phyloP scores from a whole-genome alignment of 2,113 vertebrate genomes.

The Ceyx margarethae region DNA sequence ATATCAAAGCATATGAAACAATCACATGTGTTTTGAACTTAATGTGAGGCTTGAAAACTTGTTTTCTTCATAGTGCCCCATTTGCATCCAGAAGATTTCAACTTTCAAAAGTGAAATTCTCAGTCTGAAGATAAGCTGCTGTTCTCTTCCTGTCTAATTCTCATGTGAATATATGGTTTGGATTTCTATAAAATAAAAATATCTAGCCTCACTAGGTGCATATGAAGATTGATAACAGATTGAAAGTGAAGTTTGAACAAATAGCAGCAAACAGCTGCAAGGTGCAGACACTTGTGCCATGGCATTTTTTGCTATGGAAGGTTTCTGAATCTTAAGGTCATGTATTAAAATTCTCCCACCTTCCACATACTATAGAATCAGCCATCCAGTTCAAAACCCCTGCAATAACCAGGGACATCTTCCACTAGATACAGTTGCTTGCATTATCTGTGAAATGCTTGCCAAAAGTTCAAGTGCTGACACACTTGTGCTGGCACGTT shows the following conservation, averaged over 20 bases:
- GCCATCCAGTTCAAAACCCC: neutral
- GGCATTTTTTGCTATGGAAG: neutral
- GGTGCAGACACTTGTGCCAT: neutral
- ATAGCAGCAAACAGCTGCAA: neutral
- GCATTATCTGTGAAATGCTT: neutral
- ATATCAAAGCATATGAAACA: neutral
- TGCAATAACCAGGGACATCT: neutral
- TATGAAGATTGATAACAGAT: neutral
- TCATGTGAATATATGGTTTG: constrained; percentile 16
- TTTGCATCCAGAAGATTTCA: constrained; percentile 24
- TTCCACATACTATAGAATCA: neutral
- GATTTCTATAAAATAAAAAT: neutral
- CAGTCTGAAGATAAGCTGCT: neutral
- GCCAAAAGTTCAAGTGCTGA: constrained; percentile 33
- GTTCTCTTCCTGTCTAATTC: constrained; percentile 15
- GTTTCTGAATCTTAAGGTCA: neutral
- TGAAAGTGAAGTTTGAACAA: constrained; percentile 8
- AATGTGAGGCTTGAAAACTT: neutral
- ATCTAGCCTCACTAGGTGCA: neutral
- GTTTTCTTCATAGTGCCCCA: neutral
- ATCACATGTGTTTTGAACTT: neutral
- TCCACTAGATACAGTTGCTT: neutral
- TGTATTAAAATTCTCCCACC: neutral
- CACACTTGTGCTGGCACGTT: neutral
- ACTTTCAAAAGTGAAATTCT: neutral